Evolutionary conservation across 2,888 invertebrate species (phyloP).

Genomic region (Drosophila diplacantha): DNA sequence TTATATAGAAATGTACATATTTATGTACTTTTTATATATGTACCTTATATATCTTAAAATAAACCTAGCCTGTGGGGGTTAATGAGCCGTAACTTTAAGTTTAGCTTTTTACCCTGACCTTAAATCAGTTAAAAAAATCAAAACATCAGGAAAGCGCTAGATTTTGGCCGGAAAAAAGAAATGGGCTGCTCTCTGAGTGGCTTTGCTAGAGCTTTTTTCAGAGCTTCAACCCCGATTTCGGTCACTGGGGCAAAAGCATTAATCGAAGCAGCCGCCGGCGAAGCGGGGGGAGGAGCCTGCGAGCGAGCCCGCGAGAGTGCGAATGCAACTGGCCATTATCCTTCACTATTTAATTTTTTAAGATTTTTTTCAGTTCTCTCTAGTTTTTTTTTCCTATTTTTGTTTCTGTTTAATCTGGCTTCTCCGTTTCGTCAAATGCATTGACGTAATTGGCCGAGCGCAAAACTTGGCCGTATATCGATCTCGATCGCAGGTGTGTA

Average conservation of each 20-base stretch:
- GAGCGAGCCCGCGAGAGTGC: conserved; percentile 1
- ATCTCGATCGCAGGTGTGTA: conserved; percentile 61
- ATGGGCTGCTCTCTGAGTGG: not conserved
- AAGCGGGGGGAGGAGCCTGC: not conserved
- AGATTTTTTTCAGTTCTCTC: not conserved
- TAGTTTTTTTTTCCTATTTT: conserved; percentile 8
- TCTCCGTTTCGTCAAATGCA: conserved; percentile 50
- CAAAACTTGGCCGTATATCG: conserved; percentile 29
- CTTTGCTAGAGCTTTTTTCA: conserved; percentile 41
- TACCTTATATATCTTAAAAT: too few species aligned
- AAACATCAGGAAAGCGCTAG: not conserved
- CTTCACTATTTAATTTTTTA: conserved; percentile 40
- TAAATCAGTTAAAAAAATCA: not conserved
- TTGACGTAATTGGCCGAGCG: conserved; percentile 55
- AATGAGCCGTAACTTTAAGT: too few species aligned
- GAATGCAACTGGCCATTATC: conserved; percentile 40
- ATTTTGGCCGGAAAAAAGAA: conserved; percentile 3
- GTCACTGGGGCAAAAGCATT: conserved; percentile 51
- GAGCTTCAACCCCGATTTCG: conserved; percentile 46
- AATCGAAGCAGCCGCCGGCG: not conserved
- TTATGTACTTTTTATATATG: too few species aligned
- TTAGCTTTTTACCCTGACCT: too few species aligned
- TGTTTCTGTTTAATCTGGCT: conserved; percentile 11
- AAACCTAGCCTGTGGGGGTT: too few species aligned
- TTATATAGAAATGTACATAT: too few species aligned